Percentiles rank a stretch among this genome's conserved stretches.
Conservation (phyloP, 2,888 invertebrate species). For the Pollenia griseotomentosa region DNA sequence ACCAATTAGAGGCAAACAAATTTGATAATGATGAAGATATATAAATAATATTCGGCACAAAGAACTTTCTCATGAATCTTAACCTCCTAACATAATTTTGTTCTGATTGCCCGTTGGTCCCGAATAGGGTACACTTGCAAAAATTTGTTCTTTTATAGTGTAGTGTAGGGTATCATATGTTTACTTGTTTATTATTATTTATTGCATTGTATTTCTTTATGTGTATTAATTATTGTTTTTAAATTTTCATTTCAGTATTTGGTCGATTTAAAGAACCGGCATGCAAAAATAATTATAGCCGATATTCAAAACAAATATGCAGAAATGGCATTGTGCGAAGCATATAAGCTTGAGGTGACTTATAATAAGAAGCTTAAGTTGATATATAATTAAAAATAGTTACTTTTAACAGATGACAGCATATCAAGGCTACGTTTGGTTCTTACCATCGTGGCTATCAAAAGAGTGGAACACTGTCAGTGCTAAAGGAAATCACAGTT, state of each 20-base stretch:
- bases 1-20: too few species aligned
- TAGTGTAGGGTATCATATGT: too few species aligned
- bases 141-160: too few species aligned
- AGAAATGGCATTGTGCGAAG: constrained; percentile 93
- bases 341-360: constrained; percentile 83
- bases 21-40: too few species aligned
- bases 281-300: constrained; percentile 91
- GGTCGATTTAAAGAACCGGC: constrained; percentile 87
- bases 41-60: too few species aligned
- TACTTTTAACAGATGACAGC: constrained; percentile 86
- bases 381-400: neutral
- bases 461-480: constrained; percentile 87
- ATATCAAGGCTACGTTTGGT: constrained; percentile 92
- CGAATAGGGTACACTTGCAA: too few species aligned
- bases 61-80: too few species aligned
- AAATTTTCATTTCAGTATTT: constrained; percentile 85
- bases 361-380: too few species aligned
- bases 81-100: too few species aligned
- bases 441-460: constrained; percentile 91
- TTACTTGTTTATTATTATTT: too few species aligned
- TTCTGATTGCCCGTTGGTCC: too few species aligned
- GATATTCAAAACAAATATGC: constrained; percentile 90
- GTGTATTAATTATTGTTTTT: constrained; percentile 72
- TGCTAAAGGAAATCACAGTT: constrained; percentile 82
- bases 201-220: neutral